These are phyloP conservation scores for Tinamus guttatus DNA, from an alignment of 2,113 vertebrate species.

Conservation along the genomic window DNA sequence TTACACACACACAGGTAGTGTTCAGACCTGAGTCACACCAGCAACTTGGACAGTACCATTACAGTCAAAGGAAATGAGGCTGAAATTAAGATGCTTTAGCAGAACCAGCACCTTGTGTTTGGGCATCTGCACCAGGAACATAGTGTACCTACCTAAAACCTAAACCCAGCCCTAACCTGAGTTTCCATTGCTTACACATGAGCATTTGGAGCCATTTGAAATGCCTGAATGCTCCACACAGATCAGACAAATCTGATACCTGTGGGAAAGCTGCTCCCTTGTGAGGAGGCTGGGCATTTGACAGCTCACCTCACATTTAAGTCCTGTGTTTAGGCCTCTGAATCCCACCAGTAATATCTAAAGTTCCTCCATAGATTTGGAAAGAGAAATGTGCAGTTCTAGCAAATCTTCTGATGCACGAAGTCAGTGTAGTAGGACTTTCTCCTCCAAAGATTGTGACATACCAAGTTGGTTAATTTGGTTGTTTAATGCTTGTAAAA, in stretches of 20 bases:
- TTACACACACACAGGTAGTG: neutral
- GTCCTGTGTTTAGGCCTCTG: neutral
- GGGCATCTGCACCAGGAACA: neutral
- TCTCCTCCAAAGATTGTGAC: neutral
- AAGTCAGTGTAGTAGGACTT: neutral
- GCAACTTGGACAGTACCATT: fast-evolving
- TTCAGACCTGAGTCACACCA: fast-evolving
- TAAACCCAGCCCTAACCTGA: neutral
- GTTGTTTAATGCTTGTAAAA: neutral
- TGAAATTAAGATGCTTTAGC: neutral
- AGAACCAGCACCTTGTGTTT: neutral
- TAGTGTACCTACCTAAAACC: neutral
- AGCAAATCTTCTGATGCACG: neutral
- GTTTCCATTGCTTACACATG: neutral
- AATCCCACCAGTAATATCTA: neutral
- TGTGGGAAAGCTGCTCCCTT: neutral
- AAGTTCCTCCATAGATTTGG: neutral
- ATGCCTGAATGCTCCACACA: neutral
- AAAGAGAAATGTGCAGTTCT: neutral
- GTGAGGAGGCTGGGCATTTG: neutral
- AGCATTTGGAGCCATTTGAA: neutral
- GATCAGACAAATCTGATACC: neutral
- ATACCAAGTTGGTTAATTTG: neutral
- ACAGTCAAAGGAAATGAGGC: neutral
- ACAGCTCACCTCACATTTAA: neutral